These are phyloP conservation scores for Syrista parreyssii DNA, from an alignment of 2,888 invertebrate genomes.

Conservation along the genomic window DNA sequence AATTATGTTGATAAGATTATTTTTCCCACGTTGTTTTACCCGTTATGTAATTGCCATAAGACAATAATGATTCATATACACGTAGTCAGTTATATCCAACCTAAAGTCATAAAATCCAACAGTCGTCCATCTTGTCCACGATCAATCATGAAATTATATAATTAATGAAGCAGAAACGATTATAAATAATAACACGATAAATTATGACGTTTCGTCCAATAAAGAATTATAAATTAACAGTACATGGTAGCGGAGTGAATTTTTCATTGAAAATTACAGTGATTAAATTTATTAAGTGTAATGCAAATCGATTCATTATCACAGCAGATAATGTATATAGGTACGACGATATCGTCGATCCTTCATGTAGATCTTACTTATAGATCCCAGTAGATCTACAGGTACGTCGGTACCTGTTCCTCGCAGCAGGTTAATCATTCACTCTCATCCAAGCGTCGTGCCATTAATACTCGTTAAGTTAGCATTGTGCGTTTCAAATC, in stretches of 20 bases:
- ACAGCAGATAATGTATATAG: not conserved
- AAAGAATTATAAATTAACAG: not conserved
- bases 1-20: not conserved
- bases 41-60: not conserved
- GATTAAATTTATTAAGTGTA: not conserved
- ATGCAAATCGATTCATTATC: not conserved
- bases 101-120: no score
- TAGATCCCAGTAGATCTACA: not conserved
- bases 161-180: not conserved
- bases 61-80: not conserved
- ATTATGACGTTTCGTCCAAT: not conserved
- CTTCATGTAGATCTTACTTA: not conserved
- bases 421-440: conserved; percentile 22
- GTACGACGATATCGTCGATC: not conserved
- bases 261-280: not conserved
- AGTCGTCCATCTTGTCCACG: no score
- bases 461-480: conserved; percentile 24
- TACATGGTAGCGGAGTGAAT: not conserved
- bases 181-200: not conserved
- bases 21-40: not conserved
- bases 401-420: not conserved
- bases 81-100: no score
- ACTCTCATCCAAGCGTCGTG: conserved; percentile 8
- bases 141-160: not conserved
- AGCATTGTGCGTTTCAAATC: conserved; percentile 14